Base-by-base conservation (phyloP, 2,113 vertebrate species). In the Cyprinodon variegatus region DNA sequence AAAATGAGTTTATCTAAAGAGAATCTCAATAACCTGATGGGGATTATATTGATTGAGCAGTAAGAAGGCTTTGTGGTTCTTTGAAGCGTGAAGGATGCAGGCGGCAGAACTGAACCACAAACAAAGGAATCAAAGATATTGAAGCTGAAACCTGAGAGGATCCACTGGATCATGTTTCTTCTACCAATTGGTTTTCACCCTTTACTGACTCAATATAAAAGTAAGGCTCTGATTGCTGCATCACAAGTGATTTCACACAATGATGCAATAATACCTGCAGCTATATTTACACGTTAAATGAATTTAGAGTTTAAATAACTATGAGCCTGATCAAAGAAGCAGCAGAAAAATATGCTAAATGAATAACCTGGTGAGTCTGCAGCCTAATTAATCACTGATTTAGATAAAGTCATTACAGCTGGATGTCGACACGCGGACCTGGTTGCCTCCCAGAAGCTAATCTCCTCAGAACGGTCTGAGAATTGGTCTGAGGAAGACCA, bases 401-500 rank as follows among this genome's bases (percentile, higher is more conserved):
- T 57, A 57, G n/a, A 57, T 11, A 11, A 29, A 29, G 14, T 53
- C 50, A 20, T 53, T 53, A 17, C 20, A 13, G 72, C 37, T 61
- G 17, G 17, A 50, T 20, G 50, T n/a, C 17, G 20, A 9, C 50
- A n/a, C 61, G 59, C 0, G n/a, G 72, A 37, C n/a, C 76, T 70
- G 77, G 72, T 78, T 13, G 60, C 63, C 29, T 72, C 67, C 77
- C 64, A 84, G 12, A 17, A 17, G 39, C 39, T 40, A 68, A 75
- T 65, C 76, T 74, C 64, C 72, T 76, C 50, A 37, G 29, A 37
- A 62, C 60, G 75, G 37, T 41, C 72, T 80, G 67, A 74, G 79
- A 60, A 74, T 39, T 69, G 73, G 85, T 83, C 87, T 79, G 83
- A 87, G 80, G 86, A 78, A 90, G 85, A 85, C 70, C 78, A 76